These are phyloP conservation scores for Synergus laeviventris DNA, from an alignment of 2,888 invertebrate genomes.

Conservation along the genomic window DNA sequence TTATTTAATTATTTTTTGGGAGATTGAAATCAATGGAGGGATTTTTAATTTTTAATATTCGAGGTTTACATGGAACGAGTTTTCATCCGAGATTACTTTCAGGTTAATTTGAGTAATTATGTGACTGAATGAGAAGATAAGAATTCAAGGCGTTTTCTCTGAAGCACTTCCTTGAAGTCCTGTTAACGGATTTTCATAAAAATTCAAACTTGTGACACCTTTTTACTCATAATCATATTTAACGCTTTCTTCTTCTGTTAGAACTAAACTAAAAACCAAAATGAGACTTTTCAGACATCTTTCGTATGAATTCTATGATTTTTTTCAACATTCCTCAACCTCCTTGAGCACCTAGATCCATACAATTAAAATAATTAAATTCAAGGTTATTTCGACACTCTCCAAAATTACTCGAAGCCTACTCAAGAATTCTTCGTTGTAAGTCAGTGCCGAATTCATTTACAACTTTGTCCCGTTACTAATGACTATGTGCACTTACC, in stretches of 20 bases:
- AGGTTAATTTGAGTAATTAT: not conserved
- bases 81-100: not conserved
- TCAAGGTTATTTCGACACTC: conserved; percentile 6
- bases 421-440: conserved; percentile 21
- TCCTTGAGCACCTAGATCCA: conserved; percentile 20
- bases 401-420: conserved; percentile 12
- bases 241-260: not conserved
- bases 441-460: conserved; percentile 25
- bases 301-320: not conserved
- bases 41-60: not conserved
- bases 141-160: not conserved
- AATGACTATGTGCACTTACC: conserved; percentile 4
- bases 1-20: not conserved
- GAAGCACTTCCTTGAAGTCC: not conserved
- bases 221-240: too few relatives aligned
- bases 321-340: not conserved
- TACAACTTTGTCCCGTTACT: conserved; percentile 28
- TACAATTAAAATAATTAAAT: conserved; percentile 11
- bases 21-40: not conserved
- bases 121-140: not conserved
- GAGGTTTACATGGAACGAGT: not conserved
- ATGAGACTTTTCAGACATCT: not conserved
- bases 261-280: not conserved
- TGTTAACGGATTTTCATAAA: not conserved
- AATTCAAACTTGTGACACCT: not conserved